Percentiles rank a stretch among this genome's conserved stretches.
phyloP scores from a whole-genome alignment of 2,888 invertebrate genomes.

The Sicus ferrugineus region DNA sequence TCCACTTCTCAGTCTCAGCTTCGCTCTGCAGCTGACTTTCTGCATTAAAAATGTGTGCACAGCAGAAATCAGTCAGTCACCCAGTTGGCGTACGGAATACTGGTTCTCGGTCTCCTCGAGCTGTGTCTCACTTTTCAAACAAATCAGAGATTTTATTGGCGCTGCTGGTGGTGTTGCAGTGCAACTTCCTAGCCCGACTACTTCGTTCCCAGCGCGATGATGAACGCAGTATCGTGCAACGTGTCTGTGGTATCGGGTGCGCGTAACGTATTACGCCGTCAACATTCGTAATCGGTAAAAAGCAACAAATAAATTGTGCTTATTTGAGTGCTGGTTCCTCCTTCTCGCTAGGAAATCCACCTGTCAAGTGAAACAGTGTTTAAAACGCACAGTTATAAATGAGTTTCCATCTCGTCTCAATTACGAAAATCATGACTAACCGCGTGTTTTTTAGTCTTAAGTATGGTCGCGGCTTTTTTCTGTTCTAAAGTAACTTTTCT shows the following conservation, averaged over 20 bases:
- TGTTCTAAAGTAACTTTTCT: too few species aligned
- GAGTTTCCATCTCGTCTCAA: too few species aligned
- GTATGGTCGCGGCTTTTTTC: too few species aligned
- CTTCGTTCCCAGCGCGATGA: constrained; percentile 43
- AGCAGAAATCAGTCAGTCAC: constrained; percentile 8
- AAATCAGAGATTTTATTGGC: constrained; percentile 24
- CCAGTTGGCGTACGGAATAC: neutral
- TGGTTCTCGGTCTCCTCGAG: neutral
- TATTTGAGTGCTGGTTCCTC: too few species aligned
- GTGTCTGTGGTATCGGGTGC: neutral
- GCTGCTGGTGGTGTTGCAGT: constrained; percentile 42
- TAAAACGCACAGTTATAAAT: too few species aligned
- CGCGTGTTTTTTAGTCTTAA: too few species aligned
- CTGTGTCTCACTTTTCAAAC: neutral
- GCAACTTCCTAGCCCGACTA: constrained; percentile 42
- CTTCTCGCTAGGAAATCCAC: too few species aligned
- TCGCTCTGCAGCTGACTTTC: neutral
- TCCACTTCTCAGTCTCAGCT: neutral
- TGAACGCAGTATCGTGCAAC: constrained; percentile 33
- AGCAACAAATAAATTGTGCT: neutral
- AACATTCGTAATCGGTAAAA: neutral
- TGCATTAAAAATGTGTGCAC: constrained; percentile 3
- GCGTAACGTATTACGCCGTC: neutral
- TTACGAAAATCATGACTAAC: too few species aligned
- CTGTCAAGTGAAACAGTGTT: too few species aligned